Percentiles rank a stretch among this genome's conserved stretches.
Conservation (phyloP, 1,140 invertebrate genomes). For the Chironomus striatipennis region DNA sequence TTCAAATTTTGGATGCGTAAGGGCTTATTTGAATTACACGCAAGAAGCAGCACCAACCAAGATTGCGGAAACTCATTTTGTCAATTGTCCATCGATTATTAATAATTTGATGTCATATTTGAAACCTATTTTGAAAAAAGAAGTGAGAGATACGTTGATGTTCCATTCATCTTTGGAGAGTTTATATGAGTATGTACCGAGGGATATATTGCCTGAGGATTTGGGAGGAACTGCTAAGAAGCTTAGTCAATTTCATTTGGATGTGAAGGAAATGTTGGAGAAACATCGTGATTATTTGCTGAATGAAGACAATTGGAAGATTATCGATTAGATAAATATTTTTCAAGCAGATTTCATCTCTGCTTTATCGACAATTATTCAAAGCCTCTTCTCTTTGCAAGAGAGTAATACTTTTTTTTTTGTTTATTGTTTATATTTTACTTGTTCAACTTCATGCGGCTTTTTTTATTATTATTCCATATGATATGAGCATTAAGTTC, state of each 20-base stretch:
- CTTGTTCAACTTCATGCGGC: too few relatives aligned
- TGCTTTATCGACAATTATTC: too few relatives aligned
- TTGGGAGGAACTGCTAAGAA: conserved; percentile 54
- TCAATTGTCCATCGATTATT: conserved; percentile 57
- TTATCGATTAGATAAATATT: too few relatives aligned
- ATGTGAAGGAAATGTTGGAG: conserved; percentile 41
- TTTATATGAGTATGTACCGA: conserved; percentile 50
- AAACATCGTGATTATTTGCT: conserved; percentile 35
- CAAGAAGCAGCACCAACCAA: conserved; percentile 55
- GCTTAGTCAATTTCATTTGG: conserved; percentile 44
- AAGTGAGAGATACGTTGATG: conserved; percentile 49
- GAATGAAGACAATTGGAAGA: conserved; percentile 33
- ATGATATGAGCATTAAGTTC: too few relatives aligned
- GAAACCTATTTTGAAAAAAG: conserved; percentile 61
- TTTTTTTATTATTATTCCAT: too few relatives aligned
- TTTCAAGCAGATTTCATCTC: too few relatives aligned
- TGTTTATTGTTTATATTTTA: too few relatives aligned
- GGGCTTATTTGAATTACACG: conserved; percentile 58
- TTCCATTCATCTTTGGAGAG: conserved; percentile 42
- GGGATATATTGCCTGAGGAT: conserved; percentile 51
- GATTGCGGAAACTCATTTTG: conserved; percentile 55
- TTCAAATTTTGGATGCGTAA: conserved; percentile 44
- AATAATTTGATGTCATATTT: conserved; percentile 58
- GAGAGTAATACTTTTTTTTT: too few relatives aligned
- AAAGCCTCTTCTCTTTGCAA: too few relatives aligned